These are phyloP conservation scores for Anableps anableps DNA, from an alignment of 2,797 vertebrate species.

Conservation along the genomic window DNA sequence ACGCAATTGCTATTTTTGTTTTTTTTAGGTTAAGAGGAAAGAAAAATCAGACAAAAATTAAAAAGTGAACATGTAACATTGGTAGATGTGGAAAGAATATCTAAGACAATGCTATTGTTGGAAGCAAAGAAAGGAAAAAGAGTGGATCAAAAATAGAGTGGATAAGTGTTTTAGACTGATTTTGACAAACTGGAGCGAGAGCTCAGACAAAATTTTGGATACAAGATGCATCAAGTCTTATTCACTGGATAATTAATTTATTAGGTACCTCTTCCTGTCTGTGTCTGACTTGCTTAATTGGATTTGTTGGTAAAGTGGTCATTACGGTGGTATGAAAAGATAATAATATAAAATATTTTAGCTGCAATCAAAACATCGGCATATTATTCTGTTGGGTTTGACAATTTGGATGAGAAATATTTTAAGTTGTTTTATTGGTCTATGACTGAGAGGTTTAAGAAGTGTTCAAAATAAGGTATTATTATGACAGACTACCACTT, in stretches of 20 bases:
- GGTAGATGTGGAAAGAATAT: neutral
- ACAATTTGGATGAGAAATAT: neutral
- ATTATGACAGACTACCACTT: neutral
- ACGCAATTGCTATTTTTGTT: neutral
- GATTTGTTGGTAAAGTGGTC: neutral
- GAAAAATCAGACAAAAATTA: neutral
- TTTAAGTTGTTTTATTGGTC: neutral
- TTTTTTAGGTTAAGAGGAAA: too few species aligned
- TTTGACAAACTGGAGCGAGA: neutral
- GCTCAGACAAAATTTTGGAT: neutral
- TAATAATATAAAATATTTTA: neutral
- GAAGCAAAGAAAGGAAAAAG: neutral
- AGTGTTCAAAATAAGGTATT: neutral
- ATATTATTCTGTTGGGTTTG: neutral
- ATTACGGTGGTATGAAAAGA: neutral
- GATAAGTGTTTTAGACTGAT: neutral
- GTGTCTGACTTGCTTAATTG: neutral
- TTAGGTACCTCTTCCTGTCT: neutral
- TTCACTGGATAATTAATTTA: neutral
- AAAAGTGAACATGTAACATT: neutral
- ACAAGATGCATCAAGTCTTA: neutral
- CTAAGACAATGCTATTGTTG: neutral
- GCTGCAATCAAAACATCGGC: neutral
- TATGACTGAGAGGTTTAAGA: neutral
- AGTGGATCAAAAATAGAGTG: neutral